Evolutionary conservation across 2,888 invertebrate genomes (phyloP).

Genomic region (Chymomyza procnemis): DNA sequence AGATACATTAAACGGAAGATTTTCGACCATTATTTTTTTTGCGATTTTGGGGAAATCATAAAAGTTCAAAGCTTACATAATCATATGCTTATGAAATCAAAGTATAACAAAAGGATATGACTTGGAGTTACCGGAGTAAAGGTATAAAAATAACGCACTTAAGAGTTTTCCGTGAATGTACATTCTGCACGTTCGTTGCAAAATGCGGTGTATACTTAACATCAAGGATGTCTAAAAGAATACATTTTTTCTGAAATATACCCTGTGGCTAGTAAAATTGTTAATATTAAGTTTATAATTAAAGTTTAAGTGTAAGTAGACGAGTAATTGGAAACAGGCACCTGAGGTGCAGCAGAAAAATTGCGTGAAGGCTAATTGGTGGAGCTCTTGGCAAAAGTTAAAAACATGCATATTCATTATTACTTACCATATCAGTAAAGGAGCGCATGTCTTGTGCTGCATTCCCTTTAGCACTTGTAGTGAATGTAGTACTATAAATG

Average conservation of each 20-base stretch:
- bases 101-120: no score
- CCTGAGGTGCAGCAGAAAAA: background rate
- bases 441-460: constrained; percentile 6
- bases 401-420: constrained; percentile 28
- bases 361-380: background rate
- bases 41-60: no score
- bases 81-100: no score
- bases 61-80: no score
- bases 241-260: background rate
- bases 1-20: no score
- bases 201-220: no score
- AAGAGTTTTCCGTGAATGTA: no score
- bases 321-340: background rate
- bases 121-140: no score
- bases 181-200: no score
- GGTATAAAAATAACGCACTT: no score
- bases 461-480: background rate
- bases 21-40: no score
- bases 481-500: constrained; percentile 1
- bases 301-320: background rate
- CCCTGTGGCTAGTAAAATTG: background rate
- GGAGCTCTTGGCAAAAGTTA: constrained; percentile 23
- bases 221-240: background rate
- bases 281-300: constrained; percentile 22
- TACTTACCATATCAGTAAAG: background rate